Evolutionary conservation across 2,888 invertebrate genomes (phyloP), one percentile per base, ranked within the genome.

Genomic region (Acanthococcus lagerstroemiae): DNA sequence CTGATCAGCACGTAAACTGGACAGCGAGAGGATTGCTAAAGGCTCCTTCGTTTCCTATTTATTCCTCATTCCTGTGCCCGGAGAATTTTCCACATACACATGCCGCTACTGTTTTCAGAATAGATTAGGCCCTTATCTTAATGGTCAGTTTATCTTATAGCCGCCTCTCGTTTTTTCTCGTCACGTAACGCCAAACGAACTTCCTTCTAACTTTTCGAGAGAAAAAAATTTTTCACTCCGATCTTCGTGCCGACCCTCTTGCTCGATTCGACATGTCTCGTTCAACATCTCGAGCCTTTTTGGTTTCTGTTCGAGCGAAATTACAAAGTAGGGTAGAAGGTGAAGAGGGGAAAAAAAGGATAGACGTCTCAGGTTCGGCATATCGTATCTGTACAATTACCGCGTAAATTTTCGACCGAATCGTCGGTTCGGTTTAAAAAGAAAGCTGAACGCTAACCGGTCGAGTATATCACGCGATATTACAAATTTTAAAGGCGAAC

Each of bases 131-230:
- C 60, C 50, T 48, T 50, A 61, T 61, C 60, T 25, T 61, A 61
- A 61, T 61, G 60, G 60, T 61, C 60, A 61, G 60, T 61, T 57
- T 57, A 57, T 57, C 57, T 57, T 57, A 57, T 57, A 24, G 57
- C 57, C 24, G 57, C 37, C 37, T 37, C 37, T 37, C 37, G 37
- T 37, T 61, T 61, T 61, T 61, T 61, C 60, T 22, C 27, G 60
- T 61, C 60, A 61, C 60, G 60, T 61, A 61, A 22, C 50, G 30
- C 24, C 50, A 61, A 61, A 61, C 60, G 60, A 61, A 61, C 60
- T 61, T 61, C 60, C 60, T 61, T 27, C 50, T n/a, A 27, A 17
- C 12, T 6, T 52, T 24, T 22, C 52, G 52, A 45, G n/a, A n/a
- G n/a, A n/a, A n/a, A n/a, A n/a, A n/a, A n/a, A n/a, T n/a, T 56